Evolutionary conservation across 1,140 invertebrate genomes (phyloP).

Genomic region (Heliothis subflexa): DNA sequence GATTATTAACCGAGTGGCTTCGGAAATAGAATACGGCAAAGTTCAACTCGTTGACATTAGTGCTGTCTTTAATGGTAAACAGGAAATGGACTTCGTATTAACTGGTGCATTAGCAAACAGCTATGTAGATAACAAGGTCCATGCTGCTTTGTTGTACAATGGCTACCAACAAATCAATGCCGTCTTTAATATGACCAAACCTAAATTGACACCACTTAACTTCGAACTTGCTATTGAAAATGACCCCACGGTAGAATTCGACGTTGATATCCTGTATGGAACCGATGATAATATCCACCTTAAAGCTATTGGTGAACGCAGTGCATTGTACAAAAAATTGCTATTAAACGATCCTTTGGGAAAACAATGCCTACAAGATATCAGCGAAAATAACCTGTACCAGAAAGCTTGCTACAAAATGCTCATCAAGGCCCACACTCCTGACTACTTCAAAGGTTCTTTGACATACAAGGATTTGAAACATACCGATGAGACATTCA

Average conservation of each 20-base stretch:
- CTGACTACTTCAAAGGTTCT: constrained; percentile 82
- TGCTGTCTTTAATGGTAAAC: constrained; percentile 81
- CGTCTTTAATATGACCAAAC: constrained; percentile 71
- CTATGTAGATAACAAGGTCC: constrained; percentile 84
- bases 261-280: constrained; percentile 85
- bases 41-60: constrained; percentile 84
- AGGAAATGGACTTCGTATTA: constrained; percentile 78
- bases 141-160: constrained; percentile 77
- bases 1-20: constrained; percentile 80
- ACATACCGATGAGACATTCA: constrained; percentile 60
- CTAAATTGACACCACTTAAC: constrained; percentile 83
- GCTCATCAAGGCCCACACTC: constrained; percentile 79
- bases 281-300: constrained; percentile 78
- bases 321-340: constrained; percentile 80
- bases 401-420: constrained; percentile 86
- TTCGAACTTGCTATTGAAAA: constrained; percentile 84
- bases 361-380: constrained; percentile 85
- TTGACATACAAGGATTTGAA: constrained; percentile 82
- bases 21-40: constrained; percentile 84
- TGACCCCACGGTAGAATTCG: constrained; percentile 78
- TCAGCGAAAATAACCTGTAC: constrained; percentile 86
- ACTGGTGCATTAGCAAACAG: constrained; percentile 85
- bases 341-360: constrained; percentile 73
- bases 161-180: constrained; percentile 78
- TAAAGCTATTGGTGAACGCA: constrained; percentile 81